phyloP scores from a whole-genome alignment of 2,797 vertebrate species.

The Sebastes matsubarae region DNA sequence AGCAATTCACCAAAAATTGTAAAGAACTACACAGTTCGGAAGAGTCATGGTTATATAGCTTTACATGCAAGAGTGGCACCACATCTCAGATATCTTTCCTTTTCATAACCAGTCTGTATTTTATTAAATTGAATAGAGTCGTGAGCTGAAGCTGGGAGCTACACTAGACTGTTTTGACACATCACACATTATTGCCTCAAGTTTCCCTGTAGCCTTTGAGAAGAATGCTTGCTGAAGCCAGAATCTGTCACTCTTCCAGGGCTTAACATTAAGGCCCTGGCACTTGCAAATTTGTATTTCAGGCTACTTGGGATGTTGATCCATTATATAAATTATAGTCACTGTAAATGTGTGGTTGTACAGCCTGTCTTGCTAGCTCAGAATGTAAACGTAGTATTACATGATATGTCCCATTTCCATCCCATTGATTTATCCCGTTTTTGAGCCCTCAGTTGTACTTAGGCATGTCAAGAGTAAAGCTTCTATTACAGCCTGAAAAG shows the following conservation, averaged over 20 bases:
- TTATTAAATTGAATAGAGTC: constrained; percentile 12
- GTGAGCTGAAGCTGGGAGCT: background rate
- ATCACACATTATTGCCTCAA: constrained; percentile 24
- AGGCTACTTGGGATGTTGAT: constrained; percentile 1
- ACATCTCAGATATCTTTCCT: background rate
- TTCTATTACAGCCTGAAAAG: constrained; percentile 38
- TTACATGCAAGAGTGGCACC: background rate
- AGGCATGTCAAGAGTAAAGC: constrained; percentile 19
- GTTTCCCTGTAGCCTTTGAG: constrained; percentile 16
- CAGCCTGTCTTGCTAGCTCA: constrained; percentile 1
- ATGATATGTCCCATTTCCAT: constrained; percentile 13
- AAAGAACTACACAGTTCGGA: background rate
- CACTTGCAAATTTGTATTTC: constrained; percentile 8
- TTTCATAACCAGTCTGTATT: background rate
- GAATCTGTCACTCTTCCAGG: constrained; percentile 4
- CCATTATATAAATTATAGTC: background rate
- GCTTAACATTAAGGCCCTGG: constrained; percentile 1
- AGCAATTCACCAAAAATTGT: background rate
- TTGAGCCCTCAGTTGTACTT: constrained; percentile 3
- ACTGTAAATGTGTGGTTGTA: constrained; percentile 13
- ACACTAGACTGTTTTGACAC: constrained; percentile 26
- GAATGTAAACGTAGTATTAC: constrained; percentile 17
- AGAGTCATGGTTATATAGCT: background rate
- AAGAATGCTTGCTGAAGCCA: constrained; percentile 6
- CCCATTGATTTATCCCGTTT: constrained; percentile 38